Conservation (phyloP, 2,888 invertebrate species). For the Synanthedon andrenaeformis region DNA sequence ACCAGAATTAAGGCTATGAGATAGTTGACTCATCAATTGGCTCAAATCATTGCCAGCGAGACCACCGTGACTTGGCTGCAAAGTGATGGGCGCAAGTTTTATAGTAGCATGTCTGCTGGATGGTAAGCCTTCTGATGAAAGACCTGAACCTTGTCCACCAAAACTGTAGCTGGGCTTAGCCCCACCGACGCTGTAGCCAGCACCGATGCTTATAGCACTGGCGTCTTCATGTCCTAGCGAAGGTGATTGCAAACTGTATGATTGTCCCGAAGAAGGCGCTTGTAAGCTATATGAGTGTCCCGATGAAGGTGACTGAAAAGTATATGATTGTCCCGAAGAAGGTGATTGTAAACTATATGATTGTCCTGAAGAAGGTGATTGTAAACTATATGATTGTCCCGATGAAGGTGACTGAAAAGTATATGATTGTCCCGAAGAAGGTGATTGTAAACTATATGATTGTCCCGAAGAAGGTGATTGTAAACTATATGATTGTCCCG, state of each 20-base stretch:
- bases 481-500: conserved; percentile 17
- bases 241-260: conserved; percentile 23
- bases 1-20: conserved; percentile 46
- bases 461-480: conserved; percentile 30
- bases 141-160: conserved; percentile 32
- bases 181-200: conserved; percentile 61
- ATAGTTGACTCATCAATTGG: conserved; percentile 54
- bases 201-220: conserved; percentile 54
- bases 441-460: conserved; percentile 21
- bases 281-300: conserved; percentile 32
- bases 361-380: conserved; percentile 28
- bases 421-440: conserved; percentile 29
- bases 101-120: conserved; percentile 36
- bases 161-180: conserved; percentile 42
- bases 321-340: conserved; percentile 28
- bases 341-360: conserved; percentile 22
- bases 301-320: conserved; percentile 22
- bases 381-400: conserved; percentile 30
- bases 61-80: conserved; percentile 39
- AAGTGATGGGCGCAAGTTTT: conserved; percentile 49
- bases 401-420: conserved; percentile 23
- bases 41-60: conserved; percentile 38
- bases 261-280: conserved; percentile 28
- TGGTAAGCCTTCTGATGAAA: conserved; percentile 32
- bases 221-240: conserved; percentile 46